Evolutionary conservation across 2,797 vertebrate species (phyloP).

Genomic region (Rachycentron canadum): DNA sequence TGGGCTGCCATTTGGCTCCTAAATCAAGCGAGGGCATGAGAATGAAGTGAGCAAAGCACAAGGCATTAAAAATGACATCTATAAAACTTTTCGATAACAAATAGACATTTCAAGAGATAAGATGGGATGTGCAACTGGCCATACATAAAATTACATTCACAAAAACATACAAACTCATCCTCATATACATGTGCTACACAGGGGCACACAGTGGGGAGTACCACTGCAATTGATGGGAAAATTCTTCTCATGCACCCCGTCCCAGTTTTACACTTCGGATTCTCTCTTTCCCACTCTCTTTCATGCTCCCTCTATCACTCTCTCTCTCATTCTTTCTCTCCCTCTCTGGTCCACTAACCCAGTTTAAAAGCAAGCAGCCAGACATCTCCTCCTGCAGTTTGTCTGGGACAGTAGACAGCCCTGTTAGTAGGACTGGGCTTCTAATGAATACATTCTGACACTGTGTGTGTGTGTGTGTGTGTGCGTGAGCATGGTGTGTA

Average conservation of each 20-base stretch:
- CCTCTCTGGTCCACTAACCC: constrained; percentile 86
- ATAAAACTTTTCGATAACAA: constrained; percentile 61
- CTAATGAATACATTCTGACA: constrained; percentile 80
- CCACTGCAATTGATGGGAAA: constrained; percentile 67
- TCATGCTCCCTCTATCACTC: constrained; percentile 29
- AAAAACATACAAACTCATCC: constrained; percentile 50
- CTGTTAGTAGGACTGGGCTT: constrained; percentile 74
- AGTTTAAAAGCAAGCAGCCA: constrained; percentile 82
- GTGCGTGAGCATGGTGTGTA: constrained; percentile 26
- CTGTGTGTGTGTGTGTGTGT: constrained; percentile 24
- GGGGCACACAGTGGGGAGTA: constrained; percentile 72
- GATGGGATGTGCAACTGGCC: constrained; percentile 9
- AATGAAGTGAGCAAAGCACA: constrained; percentile 66
- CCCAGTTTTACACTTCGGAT: constrained; percentile 77
- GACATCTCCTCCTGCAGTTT: constrained; percentile 81
- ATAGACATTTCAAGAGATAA: constrained; percentile 33
- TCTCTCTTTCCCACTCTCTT: constrained; percentile 40
- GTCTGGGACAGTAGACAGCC: constrained; percentile 82
- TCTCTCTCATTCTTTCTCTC: constrained; percentile 57
- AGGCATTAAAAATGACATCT: constrained; percentile 61
- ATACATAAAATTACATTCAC: constrained; percentile 15
- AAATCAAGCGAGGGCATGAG: constrained; percentile 77
- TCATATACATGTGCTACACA: constrained; percentile 53
- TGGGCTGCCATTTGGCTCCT: constrained; percentile 81
- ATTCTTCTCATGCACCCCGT: constrained; percentile 73